These are phyloP conservation scores for Tragelaphus strepsiceros DNA, from an alignment of 2,113 vertebrate genomes.

Conservation along the genomic window DNA sequence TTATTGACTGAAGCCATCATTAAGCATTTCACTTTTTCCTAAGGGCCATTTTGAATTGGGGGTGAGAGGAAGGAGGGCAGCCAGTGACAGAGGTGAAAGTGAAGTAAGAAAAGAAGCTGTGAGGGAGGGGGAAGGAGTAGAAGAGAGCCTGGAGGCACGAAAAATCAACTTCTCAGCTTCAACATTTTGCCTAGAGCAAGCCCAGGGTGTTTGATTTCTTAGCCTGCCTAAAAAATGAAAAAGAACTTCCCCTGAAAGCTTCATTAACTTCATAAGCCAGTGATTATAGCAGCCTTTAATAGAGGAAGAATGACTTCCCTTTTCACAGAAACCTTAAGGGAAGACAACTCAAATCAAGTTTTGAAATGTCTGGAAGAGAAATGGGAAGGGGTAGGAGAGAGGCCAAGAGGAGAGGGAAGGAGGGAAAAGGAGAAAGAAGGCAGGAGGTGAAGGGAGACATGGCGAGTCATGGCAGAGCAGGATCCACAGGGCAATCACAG, in stretches of 20 bases:
- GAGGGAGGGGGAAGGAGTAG: neutral
- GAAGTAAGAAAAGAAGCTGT: neutral
- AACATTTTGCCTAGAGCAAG: neutral
- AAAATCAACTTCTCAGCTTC: neutral
- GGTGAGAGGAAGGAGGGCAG: neutral
- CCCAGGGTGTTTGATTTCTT: neutral
- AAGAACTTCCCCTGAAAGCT: conserved; percentile 11
- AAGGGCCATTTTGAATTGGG: neutral
- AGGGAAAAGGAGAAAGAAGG: neutral
- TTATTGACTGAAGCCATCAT: neutral
- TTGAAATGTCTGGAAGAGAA: neutral
- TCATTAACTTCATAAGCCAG: neutral
- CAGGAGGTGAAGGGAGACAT: neutral
- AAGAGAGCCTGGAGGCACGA: neutral
- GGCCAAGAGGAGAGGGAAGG: neutral
- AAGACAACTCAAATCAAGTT: conserved; percentile 3
- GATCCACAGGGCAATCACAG: rapidly evolving
- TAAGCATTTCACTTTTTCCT: neutral
- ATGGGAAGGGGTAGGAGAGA: neutral
- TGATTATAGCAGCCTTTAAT: neutral
- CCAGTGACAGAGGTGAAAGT: neutral
- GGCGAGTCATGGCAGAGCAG: neutral
- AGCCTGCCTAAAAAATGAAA: neutral
- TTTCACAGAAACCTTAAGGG: neutral
- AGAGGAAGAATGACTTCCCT: neutral